Percentiles rank a stretch among this genome's conserved stretches.
Conservation (phyloP, 2,797 vertebrate species). For the Pelodytes ibericus region DNA sequence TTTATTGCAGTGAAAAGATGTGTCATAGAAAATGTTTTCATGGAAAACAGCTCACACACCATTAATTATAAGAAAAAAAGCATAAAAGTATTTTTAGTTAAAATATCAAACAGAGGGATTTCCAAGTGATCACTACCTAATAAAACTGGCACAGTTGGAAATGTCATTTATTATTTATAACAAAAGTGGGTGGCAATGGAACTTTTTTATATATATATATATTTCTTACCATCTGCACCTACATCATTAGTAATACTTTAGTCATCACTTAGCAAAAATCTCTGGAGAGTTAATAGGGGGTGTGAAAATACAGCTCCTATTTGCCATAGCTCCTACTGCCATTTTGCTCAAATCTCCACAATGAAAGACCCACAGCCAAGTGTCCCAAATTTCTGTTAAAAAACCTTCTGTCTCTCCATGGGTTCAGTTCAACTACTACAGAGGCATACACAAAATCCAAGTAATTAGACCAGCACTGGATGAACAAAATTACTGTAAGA, state of each 20-base stretch:
- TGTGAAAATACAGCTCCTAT: too few relatives aligned
- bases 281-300: too few relatives aligned
- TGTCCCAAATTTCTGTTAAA: too few relatives aligned
- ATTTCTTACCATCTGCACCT: conserved; percentile 29
- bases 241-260: background rate
- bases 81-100: background rate
- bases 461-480: too few relatives aligned
- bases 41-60: background rate
- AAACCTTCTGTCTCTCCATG: too few relatives aligned
- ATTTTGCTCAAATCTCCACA: too few relatives aligned
- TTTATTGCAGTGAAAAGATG: background rate
- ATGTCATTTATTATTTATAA: conserved; percentile 18
- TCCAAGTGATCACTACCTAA: conserved; percentile 2
- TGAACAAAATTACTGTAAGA: too few relatives aligned
- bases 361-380: too few relatives aligned
- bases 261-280: too few relatives aligned
- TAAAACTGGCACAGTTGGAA: conserved; percentile 17
- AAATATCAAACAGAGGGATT: conserved; percentile 12
- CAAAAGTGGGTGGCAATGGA: conserved; percentile 21
- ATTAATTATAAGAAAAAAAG: background rate
- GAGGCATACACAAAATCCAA: too few relatives aligned
- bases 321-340: too few relatives aligned
- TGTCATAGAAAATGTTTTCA: conserved; percentile 10
- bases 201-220: background rate
- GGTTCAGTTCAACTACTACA: too few relatives aligned